These are phyloP conservation scores for Thaumatotibia leucotreta DNA, from an alignment of 1,140 invertebrate species.

Conservation along the genomic window DNA sequence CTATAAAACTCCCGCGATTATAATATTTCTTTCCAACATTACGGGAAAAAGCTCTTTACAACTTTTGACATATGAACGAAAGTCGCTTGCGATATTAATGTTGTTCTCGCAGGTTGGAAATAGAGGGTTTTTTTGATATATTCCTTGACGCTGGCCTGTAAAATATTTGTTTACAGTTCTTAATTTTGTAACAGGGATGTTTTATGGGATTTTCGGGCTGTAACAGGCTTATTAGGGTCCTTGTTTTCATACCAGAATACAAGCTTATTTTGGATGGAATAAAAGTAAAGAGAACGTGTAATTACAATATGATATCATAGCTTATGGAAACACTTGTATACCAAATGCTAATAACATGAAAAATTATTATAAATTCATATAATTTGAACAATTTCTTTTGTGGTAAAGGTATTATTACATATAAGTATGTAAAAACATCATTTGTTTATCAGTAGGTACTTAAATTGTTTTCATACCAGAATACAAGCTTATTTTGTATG, in stretches of 20 bases:
- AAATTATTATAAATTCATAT: no score
- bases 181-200: neutral
- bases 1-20: slow-evolving; percentile 3
- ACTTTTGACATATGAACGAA: neutral
- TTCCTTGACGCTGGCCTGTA: neutral
- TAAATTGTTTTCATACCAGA: no score
- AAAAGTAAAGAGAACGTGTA: no score
- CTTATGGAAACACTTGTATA: no score
- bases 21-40: neutral
- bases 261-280: no score
- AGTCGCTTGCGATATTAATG: neutral
- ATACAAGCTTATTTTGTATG: no score
- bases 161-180: neutral
- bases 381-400: no score
- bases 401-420: no score
- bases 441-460: no score
- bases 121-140: neutral
- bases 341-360: no score
- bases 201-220: neutral
- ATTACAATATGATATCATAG: no score
- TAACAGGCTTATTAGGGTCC: neutral
- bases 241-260: neutral
- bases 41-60: neutral
- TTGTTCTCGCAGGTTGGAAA: neutral
- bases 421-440: no score